These are phyloP conservation scores for Drosophila subobscura DNA, from an alignment of 1,140 invertebrate species.

Conservation along the genomic window DNA sequence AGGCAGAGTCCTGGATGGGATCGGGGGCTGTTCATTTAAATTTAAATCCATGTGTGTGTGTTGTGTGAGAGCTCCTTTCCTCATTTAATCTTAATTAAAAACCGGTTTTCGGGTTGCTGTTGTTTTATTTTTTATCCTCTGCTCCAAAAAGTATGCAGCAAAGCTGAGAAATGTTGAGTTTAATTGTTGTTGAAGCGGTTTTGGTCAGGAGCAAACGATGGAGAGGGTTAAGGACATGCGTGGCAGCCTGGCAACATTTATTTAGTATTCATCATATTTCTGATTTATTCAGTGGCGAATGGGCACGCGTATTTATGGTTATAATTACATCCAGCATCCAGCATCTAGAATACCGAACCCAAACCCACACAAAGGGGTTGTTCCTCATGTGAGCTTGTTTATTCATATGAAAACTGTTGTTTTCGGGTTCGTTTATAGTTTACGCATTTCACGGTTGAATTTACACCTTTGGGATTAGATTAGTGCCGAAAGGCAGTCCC, in stretches of 20 bases:
- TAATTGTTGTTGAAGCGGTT: constrained; percentile 54
- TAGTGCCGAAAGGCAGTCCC: constrained; percentile 11
- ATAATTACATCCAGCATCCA: constrained; percentile 56
- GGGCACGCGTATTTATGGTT: constrained; percentile 75
- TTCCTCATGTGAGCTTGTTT: constrained; percentile 38
- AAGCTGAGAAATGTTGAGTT: constrained; percentile 43
- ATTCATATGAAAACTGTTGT: constrained; percentile 60
- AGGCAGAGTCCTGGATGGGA: constrained; percentile 22
- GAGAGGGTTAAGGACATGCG: constrained; percentile 26
- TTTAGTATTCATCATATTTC: constrained; percentile 81
- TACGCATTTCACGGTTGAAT: constrained; percentile 53
- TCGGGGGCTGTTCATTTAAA: constrained; percentile 63
- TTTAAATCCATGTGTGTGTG: constrained; percentile 71
- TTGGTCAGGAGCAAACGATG: constrained; percentile 4
- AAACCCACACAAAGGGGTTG: constrained; percentile 34
- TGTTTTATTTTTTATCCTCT: constrained; percentile 29
- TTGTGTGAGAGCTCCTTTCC: constrained; percentile 49
- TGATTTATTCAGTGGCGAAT: constrained; percentile 80
- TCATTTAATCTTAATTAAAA: constrained; percentile 83
- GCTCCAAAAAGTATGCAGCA: constrained; percentile 52
- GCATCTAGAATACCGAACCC: constrained; percentile 27
- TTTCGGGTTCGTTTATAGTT: constrained; percentile 58
- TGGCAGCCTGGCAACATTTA: constrained; percentile 51
- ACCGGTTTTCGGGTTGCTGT: constrained; percentile 71
- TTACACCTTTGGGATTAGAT: constrained; percentile 60